Evolutionary conservation across 2,797 vertebrate genomes (phyloP).

Genomic region (Argentina silus): DNA sequence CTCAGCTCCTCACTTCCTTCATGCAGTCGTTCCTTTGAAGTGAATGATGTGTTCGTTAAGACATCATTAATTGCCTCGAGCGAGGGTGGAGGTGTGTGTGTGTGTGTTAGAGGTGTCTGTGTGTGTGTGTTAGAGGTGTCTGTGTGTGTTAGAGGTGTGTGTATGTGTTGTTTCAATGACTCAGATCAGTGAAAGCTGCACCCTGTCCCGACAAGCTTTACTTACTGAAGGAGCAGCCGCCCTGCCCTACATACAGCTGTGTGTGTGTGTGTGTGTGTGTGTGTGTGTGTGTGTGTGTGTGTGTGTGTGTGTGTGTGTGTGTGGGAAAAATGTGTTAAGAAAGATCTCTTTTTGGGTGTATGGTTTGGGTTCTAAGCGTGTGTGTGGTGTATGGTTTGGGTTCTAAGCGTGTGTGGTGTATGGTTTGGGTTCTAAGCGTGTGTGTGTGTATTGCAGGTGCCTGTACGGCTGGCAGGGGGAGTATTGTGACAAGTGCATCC

Average conservation of each 20-base stretch:
- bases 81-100: background rate
- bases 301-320: background rate
- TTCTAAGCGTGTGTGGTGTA: slow-evolving; percentile 31
- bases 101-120: background rate
- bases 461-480: slow-evolving; percentile 97
- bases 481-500: slow-evolving; percentile 98
- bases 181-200: slow-evolving; percentile 38
- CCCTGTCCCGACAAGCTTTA: slow-evolving; percentile 82
- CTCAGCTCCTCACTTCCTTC: background rate
- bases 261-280: background rate
- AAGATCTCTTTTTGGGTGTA: too few relatives aligned
- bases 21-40: too few relatives aligned
- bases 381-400: slow-evolving; percentile 14
- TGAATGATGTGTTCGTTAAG: background rate
- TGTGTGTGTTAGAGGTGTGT: slow-evolving; percentile 52
- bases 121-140: slow-evolving; percentile 55
- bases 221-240: slow-evolving; percentile 85
- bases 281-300: background rate
- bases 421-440: slow-evolving; percentile 19
- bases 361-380: background rate
- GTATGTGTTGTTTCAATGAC: slow-evolving; percentile 5
- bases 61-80: background rate
- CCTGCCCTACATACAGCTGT: slow-evolving; percentile 45
- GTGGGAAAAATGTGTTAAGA: too few relatives aligned
- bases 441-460: slow-evolving; percentile 82